Base-by-base conservation (phyloP, 1,140 invertebrate genomes). In the Zelostemma sp. region DNA sequence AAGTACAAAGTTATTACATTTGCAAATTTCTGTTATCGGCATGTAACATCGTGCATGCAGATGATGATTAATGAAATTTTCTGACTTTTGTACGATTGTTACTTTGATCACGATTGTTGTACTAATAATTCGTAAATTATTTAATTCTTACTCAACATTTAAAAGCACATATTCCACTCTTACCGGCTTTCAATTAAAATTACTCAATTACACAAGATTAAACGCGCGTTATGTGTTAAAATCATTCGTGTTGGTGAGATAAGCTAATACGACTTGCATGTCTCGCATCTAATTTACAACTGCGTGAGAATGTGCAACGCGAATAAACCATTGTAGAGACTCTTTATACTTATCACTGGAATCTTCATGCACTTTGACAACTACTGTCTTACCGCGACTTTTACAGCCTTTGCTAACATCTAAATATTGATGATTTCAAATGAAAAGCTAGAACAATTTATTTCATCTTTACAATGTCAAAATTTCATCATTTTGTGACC, bases 271-370 rank as follows among this genome's bases (percentile, higher is more conserved):
- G 43, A 35, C 6, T 40, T 18, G 35, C 19, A 38, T 54, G 38
- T 54, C 35, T 54, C 12, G n/a, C 38, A 54, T 54, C 38, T 54
- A 41, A 41, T 43, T 43, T 54, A 43, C 51, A 9, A 15, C 51
- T 15, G 19, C 51, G 51, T 54, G 51, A 54, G 51, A 54, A 25
- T 41, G 11, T 43, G 38, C 35, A 54, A 43, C 38, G 18, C 50
- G 38, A 43, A 43, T 46, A 46, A 18, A 19, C 43, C 43, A 46
- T 46, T 46, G 43, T 46, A 17, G 17, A 46, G 43, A 46, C 43
- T 9, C 4, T 6, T 14, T 17, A 16, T 17, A 14, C 11, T 31
- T 46, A 46, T 46, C 43, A 46, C 25, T 46, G 18, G 16, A n/a
- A 46, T 46, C 43, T 46, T 46, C 12, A 46, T 46, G 25, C 43